Evolutionary conservation across 2,113 vertebrate genomes (phyloP), one percentile per base, ranked within the genome.

Genomic region (Paracanthobrama guichenoti): DNA sequence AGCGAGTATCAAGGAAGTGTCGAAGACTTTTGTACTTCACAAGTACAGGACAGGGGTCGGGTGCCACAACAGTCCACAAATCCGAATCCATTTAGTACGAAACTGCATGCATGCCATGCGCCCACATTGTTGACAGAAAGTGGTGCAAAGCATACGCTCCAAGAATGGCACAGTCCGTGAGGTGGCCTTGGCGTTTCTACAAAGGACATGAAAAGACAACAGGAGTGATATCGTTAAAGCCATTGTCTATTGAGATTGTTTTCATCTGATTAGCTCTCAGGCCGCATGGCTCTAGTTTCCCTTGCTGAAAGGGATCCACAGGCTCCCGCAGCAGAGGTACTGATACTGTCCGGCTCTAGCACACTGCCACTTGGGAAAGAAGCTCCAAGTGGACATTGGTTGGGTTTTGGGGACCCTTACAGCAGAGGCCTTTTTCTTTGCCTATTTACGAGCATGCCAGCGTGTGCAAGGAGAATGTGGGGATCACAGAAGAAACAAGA

Each of bases 361-460:
- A 76, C 42, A 20, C 20, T 76, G 85, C 55, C 42, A 31, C 48
- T 46, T 62, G 7, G 28, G 55, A 57, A 14, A 79, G 39, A 72
- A 55, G 50, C 62, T 75, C 73, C 78, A 81, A 72, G 55, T 81
- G 72, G 46, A 50, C 72, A 50, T 16, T 74, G 20, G 53, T 22
- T 22, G 53, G 53, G 53, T 55, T 55, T 55, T 55, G 22, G 18
- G 53, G 53, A 55, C 53, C 18, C 53, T 75, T 48, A 71, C 55
- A 83, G 73, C 57, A 67, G 64, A 67, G 31, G 31, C 18, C 31
- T 67, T 35, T 35, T 16, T 74, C 44, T n/a, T 22, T 74, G 77
- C 62, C 31, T 73, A 79, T 79, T 59, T 79, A 86, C 26, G 48
- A 42, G 82, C 80, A 64, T 71, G 79, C 22, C 59, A 31, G 72